phyloP scores from a whole-genome alignment of 1,140 invertebrate genomes.

The Augochlora pura region DNA sequence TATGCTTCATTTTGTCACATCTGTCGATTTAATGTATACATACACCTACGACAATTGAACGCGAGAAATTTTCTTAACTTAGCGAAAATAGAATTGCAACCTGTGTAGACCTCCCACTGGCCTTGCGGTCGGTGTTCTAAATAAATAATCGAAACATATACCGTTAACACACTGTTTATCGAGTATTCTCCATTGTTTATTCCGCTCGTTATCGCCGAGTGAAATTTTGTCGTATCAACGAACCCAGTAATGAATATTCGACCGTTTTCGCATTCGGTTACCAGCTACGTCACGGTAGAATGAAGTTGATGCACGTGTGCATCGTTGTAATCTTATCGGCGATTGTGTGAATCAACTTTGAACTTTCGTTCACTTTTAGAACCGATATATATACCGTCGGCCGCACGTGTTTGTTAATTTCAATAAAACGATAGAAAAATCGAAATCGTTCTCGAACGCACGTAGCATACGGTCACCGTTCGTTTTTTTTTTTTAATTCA shows the following conservation, averaged over 20 bases:
- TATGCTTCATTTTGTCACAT: too few species aligned
- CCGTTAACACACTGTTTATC: too few species aligned
- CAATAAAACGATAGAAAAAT: conserved; percentile 1
- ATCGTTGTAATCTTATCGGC: conserved; percentile 54
- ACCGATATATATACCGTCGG: conserved; percentile 39
- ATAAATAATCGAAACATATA: too few species aligned
- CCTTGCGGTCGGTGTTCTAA: too few species aligned
- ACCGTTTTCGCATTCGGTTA: conserved; percentile 15
- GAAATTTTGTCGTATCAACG: conserved; percentile 32
- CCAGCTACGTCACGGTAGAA: conserved; percentile 26
- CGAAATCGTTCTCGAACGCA: neutral
- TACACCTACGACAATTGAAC: too few species aligned
- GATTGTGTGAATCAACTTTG: conserved; percentile 61
- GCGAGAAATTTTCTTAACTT: too few species aligned
- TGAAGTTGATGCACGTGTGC: conserved; percentile 31
- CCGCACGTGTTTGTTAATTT: neutral
- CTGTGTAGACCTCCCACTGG: too few species aligned
- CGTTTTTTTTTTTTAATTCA: neutral
- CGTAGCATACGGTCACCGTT: neutral
- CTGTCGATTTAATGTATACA: too few species aligned
- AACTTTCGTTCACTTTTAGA: conserved; percentile 51
- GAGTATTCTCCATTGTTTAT: too few species aligned
- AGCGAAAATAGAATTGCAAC: too few species aligned
- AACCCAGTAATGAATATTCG: conserved; percentile 32
- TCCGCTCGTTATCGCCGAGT: neutral